A percentile compares a stretch with the other conserved stretches of the same genome.
Evolutionary conservation across 2,797 vertebrate species (phyloP).

Genomic region (Pelochelys cantorii): DNA sequence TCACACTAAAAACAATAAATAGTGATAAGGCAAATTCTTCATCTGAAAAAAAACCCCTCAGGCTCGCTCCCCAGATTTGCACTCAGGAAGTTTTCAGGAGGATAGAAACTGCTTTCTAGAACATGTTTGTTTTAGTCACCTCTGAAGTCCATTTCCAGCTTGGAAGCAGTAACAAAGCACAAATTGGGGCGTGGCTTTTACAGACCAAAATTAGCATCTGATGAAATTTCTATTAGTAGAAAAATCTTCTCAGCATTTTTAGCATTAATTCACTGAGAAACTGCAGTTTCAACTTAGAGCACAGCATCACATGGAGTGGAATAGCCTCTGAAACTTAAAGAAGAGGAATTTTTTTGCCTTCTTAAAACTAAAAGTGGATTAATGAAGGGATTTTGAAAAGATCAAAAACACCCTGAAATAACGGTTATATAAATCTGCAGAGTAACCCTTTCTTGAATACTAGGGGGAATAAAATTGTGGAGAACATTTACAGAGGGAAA

Average conservation of each 20-base stretch:
- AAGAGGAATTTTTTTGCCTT: slow-evolving; percentile 52
- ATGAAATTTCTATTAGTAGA: slow-evolving; percentile 48
- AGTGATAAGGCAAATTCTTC: background rate
- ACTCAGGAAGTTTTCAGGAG: background rate
- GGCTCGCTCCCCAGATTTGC: slow-evolving; percentile 31
- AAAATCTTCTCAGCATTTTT: slow-evolving; percentile 31
- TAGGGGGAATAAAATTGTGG: slow-evolving; percentile 42
- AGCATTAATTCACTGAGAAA: slow-evolving; percentile 51
- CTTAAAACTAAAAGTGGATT: slow-evolving; percentile 67
- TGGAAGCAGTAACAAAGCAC: slow-evolving; percentile 45
- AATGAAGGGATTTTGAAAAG: slow-evolving; percentile 71
- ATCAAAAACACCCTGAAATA: slow-evolving; percentile 75
- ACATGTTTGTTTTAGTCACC: background rate
- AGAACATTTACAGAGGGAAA: slow-evolving; percentile 57
- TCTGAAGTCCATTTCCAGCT: background rate
- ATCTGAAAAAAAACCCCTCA: slow-evolving; percentile 47
- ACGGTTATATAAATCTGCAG: slow-evolving; percentile 69
- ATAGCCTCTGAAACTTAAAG: slow-evolving; percentile 60
- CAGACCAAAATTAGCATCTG: background rate
- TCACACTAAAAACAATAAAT: background rate
- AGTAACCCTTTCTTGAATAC: slow-evolving; percentile 71
- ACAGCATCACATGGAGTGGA: slow-evolving; percentile 31
- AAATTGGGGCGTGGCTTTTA: slow-evolving; percentile 16
- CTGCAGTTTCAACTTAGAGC: slow-evolving; percentile 47
- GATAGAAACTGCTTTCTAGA: slow-evolving; percentile 49